phyloP scores from a whole-genome alignment of 2,888 invertebrate species.

The Drosophila atripex region DNA sequence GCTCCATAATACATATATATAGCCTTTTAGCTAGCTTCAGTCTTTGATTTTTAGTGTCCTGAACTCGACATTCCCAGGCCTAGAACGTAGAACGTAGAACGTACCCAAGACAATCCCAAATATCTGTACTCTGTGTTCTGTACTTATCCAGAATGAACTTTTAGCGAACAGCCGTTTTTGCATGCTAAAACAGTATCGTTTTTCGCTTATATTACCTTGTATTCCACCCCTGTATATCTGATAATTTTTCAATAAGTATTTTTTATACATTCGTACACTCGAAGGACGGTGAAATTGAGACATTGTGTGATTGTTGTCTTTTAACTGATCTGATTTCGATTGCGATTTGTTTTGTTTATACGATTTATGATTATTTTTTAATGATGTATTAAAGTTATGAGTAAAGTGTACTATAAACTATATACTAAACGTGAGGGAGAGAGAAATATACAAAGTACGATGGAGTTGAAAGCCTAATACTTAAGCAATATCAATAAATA shows the following conservation, averaged over 20 bases:
- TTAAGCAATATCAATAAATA: conserved; percentile 75
- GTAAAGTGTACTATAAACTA: conserved; percentile 69
- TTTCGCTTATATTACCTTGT: conserved; percentile 36
- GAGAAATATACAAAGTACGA: conserved; percentile 54
- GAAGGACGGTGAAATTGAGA: conserved; percentile 28
- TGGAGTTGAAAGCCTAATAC: conserved; percentile 62
- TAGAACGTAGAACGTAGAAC: conserved; percentile 47
- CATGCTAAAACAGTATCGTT: conserved; percentile 61
- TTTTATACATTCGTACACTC: conserved; percentile 58
- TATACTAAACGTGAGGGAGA: conserved; percentile 29
- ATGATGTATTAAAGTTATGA: conserved; percentile 78
- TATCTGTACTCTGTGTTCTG: conserved; percentile 49
- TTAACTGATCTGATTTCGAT: conserved; percentile 69
- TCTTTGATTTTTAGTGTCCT: conserved; percentile 47
- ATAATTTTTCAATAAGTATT: conserved; percentile 76
- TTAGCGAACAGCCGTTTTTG: conserved; percentile 62
- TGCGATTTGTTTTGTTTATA: conserved; percentile 76
- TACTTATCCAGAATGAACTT: conserved; percentile 55
- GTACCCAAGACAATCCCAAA: conserved; percentile 65
- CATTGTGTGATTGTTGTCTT: conserved; percentile 75
- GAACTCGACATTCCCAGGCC: conserved; percentile 61
- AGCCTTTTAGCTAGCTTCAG: conserved; percentile 73
- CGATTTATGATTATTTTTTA: conserved; percentile 72
- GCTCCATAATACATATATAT: conserved; percentile 2
- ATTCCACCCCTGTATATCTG: conserved; percentile 30